Percentiles rank a stretch among this genome's conserved stretches.
Conservation (phyloP, 2,113 vertebrate genomes). For the Ramphastos sulfuratus region DNA sequence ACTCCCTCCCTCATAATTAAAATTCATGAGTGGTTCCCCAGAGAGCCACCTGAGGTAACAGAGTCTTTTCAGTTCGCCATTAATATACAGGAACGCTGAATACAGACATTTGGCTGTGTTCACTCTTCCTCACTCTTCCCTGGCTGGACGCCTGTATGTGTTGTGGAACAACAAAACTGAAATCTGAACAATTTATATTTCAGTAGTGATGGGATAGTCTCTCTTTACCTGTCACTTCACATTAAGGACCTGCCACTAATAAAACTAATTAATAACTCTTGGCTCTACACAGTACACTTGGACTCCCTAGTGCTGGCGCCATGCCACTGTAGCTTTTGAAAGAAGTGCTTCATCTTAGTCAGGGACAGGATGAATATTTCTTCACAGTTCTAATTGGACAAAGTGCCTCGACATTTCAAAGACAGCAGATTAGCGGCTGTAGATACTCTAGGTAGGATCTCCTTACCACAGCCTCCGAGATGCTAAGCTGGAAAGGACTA, state of each 20-base stretch:
- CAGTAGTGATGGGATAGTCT: conserved; percentile 76
- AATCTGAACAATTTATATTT: conserved; percentile 80
- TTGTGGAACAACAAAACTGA: conserved; percentile 72
- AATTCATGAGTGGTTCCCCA: conserved; percentile 54
- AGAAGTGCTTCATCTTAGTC: conserved; percentile 93
- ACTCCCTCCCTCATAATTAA: conserved; percentile 68
- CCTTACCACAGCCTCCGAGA: background rate
- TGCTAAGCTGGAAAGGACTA: background rate
- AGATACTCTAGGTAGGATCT: conserved; percentile 50
- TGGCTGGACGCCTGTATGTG: conserved; percentile 67
- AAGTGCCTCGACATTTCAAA: conserved; percentile 87
- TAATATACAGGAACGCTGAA: conserved; percentile 71
- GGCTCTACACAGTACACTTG: conserved; percentile 81
- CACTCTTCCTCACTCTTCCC: conserved; percentile 63
- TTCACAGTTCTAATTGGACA: conserved; percentile 92
- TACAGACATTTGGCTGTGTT: conserved; percentile 66
- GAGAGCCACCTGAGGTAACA: conserved; percentile 75
- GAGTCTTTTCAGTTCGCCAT: conserved; percentile 67
- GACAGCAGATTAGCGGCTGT: conserved; percentile 75
- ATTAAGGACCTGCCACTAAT: conserved; percentile 87
- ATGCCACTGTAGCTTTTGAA: conserved; percentile 84
- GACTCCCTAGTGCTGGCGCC: conserved; percentile 81
- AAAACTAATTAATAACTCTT: conserved; percentile 93
- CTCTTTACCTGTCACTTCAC: conserved; percentile 82
- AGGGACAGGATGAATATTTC: conserved; percentile 89